These are phyloP conservation scores for Ispidina lecontei DNA, from an alignment of 2,797 vertebrate species.

Conservation along the genomic window DNA sequence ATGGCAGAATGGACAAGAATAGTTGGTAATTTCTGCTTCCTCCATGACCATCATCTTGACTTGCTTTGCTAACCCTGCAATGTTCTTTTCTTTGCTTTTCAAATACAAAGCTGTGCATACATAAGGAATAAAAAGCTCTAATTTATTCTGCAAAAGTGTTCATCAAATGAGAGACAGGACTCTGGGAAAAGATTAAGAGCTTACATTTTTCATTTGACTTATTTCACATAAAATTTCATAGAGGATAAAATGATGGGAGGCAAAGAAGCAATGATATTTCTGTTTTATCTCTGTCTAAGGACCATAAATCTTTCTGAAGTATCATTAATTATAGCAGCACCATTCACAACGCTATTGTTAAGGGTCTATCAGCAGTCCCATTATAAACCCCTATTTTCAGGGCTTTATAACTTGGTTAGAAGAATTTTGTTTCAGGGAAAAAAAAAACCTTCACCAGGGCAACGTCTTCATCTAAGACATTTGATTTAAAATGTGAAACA, in stretches of 20 bases:
- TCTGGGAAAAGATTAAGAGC: conserved; percentile 77
- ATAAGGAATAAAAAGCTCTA: conserved; percentile 63
- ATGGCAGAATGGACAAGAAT: background rate
- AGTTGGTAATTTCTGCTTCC: background rate
- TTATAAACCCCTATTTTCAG: conserved; percentile 46
- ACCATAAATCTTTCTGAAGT: conserved; percentile 76
- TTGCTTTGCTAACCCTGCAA: background rate
- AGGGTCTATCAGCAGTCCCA: conserved; percentile 58
- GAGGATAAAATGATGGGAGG: conserved; percentile 75
- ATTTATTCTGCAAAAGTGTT: conserved; percentile 74
- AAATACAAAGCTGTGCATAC: conserved; percentile 58
- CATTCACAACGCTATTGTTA: conserved; percentile 63
- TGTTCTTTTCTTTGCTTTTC: conserved; percentile 49
- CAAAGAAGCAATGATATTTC: conserved; percentile 75
- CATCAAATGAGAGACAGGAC: conserved; percentile 73
- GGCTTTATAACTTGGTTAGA: conserved; percentile 55
- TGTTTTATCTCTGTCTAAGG: conserved; percentile 75
- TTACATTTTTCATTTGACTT: conserved; percentile 79
- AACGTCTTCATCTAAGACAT: conserved; percentile 22
- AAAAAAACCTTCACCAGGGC: conserved; percentile 51
- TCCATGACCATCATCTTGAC: background rate
- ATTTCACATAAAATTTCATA: conserved; percentile 79
- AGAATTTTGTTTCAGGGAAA: conserved; percentile 49
- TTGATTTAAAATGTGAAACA: background rate
- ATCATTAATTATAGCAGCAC: conserved; percentile 72